These are phyloP conservation scores for Myocastor coypus DNA, from an alignment of 2,113 vertebrate species.

Conservation along the genomic window DNA sequence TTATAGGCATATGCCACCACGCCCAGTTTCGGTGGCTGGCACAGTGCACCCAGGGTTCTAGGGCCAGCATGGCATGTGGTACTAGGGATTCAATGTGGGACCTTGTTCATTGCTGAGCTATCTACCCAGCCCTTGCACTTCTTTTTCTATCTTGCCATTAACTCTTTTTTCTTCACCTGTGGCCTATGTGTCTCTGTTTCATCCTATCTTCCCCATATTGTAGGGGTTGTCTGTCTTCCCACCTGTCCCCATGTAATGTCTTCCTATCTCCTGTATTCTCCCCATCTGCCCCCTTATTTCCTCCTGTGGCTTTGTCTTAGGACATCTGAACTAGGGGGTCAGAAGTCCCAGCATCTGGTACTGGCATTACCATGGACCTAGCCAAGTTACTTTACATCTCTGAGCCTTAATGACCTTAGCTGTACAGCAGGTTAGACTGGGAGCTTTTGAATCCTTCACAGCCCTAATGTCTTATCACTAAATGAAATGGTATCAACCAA, in stretches of 20 bases:
- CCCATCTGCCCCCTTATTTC: background rate
- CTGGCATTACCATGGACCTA: background rate
- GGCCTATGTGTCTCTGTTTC: background rate
- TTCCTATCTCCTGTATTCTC: background rate
- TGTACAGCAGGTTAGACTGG: background rate
- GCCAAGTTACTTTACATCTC: constrained; percentile 2
- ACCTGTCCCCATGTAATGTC: background rate
- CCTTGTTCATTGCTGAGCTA: no score
- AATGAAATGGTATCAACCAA: constrained; percentile 11
- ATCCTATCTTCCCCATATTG: background rate
- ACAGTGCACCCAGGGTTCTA: no score
- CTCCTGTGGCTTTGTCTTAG: background rate
- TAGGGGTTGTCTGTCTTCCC: background rate
- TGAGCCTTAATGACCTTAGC: background rate
- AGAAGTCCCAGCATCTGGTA: background rate
- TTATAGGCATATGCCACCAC: no score
- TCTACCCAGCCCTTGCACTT: no score
- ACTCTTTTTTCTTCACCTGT: background rate
- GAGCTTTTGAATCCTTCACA: background rate
- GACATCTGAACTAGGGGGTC: background rate
- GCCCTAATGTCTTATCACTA: background rate
- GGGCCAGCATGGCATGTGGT: no score
- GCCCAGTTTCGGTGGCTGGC: no score
- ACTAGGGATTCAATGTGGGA: no score
- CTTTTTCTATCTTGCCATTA: background rate